Base-by-base conservation (phyloP, 2,113 vertebrate genomes). In the Mormyrus iriodes region DNA sequence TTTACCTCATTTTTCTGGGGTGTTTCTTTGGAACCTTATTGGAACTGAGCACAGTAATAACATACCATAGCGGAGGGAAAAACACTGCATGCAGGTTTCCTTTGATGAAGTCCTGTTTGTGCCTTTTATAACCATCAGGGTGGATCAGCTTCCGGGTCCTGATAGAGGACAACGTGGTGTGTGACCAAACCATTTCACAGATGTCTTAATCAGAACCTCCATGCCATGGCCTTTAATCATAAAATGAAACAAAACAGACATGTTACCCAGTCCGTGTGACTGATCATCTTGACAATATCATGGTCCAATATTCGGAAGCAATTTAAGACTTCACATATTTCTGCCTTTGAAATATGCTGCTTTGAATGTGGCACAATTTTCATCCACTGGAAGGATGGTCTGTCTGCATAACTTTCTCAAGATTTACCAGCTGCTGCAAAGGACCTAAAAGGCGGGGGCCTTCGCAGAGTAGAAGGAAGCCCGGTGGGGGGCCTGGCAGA, bases 371-470 rank as follows among this genome's bases (percentile, higher is more conserved):
- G 61, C 7, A 46, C 61, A 35, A 44, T 48, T 53, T 17, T 44
- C 46, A 24, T 39, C 46, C 27, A 69, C 69, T 27, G 13, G 17
- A 82, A 17, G 39, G 79, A 48, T 31, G 61, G 42, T 35, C 24
- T 58, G 55, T 35, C 44, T 17, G 12, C 55, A 69, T 49, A 69
- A 69, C 55, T 88, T 69, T 27, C 49, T 42, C 61, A 69, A 88
- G 17, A 48, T 88, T 44, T 88, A 73, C 61, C 87, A 88, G 87
- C 87, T 69, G 58, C 27, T 24, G 21, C 55, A 61, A 73, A 42
- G 24, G 31, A 48, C 69, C 27, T 42, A 24, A 3, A 4, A 46
- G 2, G 4, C 2, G 4, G 44, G 4, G 44, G 44, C 2, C 44
- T 4, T 46, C 2, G 44, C 44, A 3, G 44, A 46, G 44, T 3